Evolutionary conservation across 2,797 vertebrate species (phyloP).

Genomic region (Coregonus suidteri): DNA sequence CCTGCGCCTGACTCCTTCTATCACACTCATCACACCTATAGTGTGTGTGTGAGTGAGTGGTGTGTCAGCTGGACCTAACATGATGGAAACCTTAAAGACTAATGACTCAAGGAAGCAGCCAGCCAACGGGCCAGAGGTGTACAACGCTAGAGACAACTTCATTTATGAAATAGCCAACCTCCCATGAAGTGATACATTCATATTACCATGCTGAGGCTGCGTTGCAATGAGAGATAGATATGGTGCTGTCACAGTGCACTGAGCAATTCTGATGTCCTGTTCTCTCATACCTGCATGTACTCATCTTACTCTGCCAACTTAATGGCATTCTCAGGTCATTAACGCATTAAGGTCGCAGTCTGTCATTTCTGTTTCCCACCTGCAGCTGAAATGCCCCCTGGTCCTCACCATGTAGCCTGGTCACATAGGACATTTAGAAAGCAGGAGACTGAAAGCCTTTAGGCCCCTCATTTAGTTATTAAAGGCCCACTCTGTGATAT

Average conservation of each 20-base stretch:
- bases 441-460: constrained; percentile 34
- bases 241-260: constrained; percentile 67
- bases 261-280: constrained; percentile 75
- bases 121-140: constrained; percentile 56
- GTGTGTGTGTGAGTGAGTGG: constrained; percentile 16
- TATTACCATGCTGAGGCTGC: constrained; percentile 55
- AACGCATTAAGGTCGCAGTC: constrained; percentile 66
- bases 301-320: constrained; percentile 70
- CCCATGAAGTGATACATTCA: constrained; percentile 75
- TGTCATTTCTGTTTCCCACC: constrained; percentile 55
- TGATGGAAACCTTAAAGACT: constrained; percentile 67
- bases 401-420: constrained; percentile 20
- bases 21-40: no score
- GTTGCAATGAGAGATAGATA: constrained; percentile 53
- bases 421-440: constrained; percentile 35
- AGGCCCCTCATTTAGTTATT: neutral
- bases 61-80: constrained; percentile 40
- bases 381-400: constrained; percentile 7
- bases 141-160: constrained; percentile 78
- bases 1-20: no score
- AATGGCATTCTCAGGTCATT: constrained; percentile 76
- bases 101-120: constrained; percentile 63
- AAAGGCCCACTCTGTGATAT: neutral
- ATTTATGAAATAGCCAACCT: constrained; percentile 76
- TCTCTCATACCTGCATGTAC: constrained; percentile 71